A percentile compares a stretch with the other conserved stretches of the same genome.
Conservation (phyloP, 1,140 invertebrate species). For the Anoplophora glabripennis region DNA sequence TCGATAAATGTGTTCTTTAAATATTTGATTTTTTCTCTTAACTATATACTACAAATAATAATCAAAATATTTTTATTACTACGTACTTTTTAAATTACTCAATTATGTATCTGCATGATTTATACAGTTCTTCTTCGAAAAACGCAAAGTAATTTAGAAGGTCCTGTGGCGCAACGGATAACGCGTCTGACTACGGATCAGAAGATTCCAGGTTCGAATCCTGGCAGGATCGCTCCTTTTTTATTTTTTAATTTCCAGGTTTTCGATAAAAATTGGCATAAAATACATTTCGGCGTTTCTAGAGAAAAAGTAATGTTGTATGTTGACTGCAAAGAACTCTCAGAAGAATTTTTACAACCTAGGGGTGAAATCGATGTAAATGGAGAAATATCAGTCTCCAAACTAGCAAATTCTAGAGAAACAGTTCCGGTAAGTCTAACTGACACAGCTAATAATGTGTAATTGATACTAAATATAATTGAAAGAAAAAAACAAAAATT, state of each 20-base stretch:
- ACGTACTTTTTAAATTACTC: not conserved
- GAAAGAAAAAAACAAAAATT: not conserved
- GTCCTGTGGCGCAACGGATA: constrained; percentile 69
- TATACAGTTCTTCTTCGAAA: not conserved
- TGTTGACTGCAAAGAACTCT: constrained; percentile 63
- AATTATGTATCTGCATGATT: not conserved
- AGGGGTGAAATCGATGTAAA: constrained; percentile 63
- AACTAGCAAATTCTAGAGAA: constrained; percentile 53
- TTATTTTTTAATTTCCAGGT: constrained; percentile 55
- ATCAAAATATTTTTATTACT: no score
- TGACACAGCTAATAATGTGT: not conserved
- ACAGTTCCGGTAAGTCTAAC: constrained; percentile 63
- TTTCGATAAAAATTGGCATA: constrained; percentile 78
- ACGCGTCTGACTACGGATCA: constrained; percentile 70
- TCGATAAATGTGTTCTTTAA: not conserved
- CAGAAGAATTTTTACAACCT: constrained; percentile 51
- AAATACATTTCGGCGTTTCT: constrained; percentile 72
- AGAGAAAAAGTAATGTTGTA: constrained; percentile 65
- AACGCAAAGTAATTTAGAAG: constrained; percentile 25
- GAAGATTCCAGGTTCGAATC: constrained; percentile 70
- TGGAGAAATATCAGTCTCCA: constrained; percentile 66
- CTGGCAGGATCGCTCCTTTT: constrained; percentile 56
- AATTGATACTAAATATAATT: no score
- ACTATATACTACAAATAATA: no score
- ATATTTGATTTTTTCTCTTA: not conserved